These are phyloP conservation scores for Barbus barbus DNA, from an alignment of 2,113 vertebrate genomes.

Conservation along the genomic window DNA sequence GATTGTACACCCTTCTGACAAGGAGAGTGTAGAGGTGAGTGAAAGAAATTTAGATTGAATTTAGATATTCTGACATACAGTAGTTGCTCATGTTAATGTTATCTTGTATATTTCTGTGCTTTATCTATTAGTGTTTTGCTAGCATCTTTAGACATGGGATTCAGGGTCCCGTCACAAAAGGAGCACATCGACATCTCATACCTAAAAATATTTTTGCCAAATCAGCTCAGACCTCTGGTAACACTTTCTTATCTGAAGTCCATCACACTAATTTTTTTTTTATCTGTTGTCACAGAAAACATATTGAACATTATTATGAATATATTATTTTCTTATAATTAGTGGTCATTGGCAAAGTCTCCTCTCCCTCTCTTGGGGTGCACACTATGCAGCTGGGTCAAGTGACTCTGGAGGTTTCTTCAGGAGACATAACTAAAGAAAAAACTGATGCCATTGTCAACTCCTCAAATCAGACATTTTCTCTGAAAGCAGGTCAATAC, in stretches of 20 bases:
- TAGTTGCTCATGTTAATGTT: no score
- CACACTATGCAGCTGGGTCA: conserved; percentile 78
- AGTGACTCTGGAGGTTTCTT: conserved; percentile 75
- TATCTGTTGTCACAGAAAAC: no score
- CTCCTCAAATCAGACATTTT: conserved; percentile 74
- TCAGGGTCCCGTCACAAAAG: neutral
- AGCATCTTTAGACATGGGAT: neutral
- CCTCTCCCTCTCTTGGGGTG: conserved; percentile 61
- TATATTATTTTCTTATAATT: neutral
- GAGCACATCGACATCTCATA: neutral
- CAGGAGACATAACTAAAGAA: conserved; percentile 86
- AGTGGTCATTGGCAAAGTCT: conserved; percentile 58
- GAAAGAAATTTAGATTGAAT: no score
- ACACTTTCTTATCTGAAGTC: neutral
- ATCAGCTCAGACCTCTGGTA: conserved; percentile 59
- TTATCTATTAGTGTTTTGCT: no score
- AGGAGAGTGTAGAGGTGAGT: no score
- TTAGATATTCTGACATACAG: no score
- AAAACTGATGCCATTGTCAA: conserved; percentile 85
- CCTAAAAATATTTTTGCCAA: neutral
- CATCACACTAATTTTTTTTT: neutral
- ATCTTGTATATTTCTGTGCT: no score
- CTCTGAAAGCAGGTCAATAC: conserved; percentile 76
- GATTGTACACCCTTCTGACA: no score
- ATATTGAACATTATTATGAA: no score